Evolutionary conservation across 2,113 vertebrate species (phyloP).

Genomic region (Chlamydotis undulata): DNA sequence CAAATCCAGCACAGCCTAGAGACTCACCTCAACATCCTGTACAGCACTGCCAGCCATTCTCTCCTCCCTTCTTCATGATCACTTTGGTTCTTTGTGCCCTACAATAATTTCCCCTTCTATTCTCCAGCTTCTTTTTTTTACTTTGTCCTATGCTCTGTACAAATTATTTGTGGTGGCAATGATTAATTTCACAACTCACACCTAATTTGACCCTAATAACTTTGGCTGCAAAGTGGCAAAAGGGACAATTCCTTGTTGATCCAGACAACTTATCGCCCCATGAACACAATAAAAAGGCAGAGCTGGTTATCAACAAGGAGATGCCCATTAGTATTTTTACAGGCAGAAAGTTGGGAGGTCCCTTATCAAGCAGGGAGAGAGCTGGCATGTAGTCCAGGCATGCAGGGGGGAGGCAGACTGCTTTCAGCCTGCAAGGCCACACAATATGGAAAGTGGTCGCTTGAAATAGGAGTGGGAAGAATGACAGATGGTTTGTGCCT

Average conservation of each 20-base stretch:
- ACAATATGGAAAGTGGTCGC: slow-evolving; percentile 64
- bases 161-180: neutral
- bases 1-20: neutral
- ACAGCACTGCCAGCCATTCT: neutral
- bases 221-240: neutral
- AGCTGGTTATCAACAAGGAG: slow-evolving; percentile 49
- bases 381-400: slow-evolving; percentile 33
- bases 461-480: slow-evolving; percentile 66
- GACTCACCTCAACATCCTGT: neutral
- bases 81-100: neutral
- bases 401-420: slow-evolving; percentile 15
- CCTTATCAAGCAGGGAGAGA: slow-evolving; percentile 42
- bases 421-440: slow-evolving; percentile 59
- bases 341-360: slow-evolving; percentile 25
- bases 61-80: neutral
- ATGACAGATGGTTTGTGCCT: slow-evolving; percentile 68
- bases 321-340: slow-evolving; percentile 55
- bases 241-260: neutral
- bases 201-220: slow-evolving; percentile 21
- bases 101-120: neutral
- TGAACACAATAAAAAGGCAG: slow-evolving; percentile 47
- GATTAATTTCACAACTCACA: slow-evolving; percentile 1
- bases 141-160: neutral
- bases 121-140: neutral
- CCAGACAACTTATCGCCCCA: slow-evolving; percentile 25